phyloP scores from a whole-genome alignment of 2,888 invertebrate genomes.

The Mythimna impura region DNA sequence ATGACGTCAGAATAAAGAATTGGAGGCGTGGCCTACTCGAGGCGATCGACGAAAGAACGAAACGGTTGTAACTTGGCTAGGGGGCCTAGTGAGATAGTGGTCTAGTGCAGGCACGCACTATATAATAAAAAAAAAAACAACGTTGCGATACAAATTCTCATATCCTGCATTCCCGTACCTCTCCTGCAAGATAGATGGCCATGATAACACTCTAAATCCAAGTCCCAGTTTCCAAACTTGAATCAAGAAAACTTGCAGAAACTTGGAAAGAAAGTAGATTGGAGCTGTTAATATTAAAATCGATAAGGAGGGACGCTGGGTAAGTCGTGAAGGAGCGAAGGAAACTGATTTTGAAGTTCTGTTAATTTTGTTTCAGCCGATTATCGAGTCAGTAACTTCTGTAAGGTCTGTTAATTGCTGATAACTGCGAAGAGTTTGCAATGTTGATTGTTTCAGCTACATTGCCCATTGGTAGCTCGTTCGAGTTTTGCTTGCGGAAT shows the following conservation, averaged over 20 bases:
- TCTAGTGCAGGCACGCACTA: too few species aligned
- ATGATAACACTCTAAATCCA: constrained; percentile 22
- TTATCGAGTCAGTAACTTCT: constrained; percentile 64
- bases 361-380: constrained; percentile 63
- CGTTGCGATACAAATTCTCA: not conserved
- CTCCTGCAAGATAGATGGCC: not conserved
- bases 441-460: constrained; percentile 74
- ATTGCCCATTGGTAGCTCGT: constrained; percentile 67
- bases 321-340: constrained; percentile 22
- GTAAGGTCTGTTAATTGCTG: constrained; percentile 77
- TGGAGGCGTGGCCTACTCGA: too few species aligned
- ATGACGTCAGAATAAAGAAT: too few species aligned
- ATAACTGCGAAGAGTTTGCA: constrained; percentile 73
- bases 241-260: constrained; percentile 41
- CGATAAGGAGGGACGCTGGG: constrained; percentile 45
- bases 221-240: constrained; percentile 22
- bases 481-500: constrained; percentile 37
- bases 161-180: not conserved
- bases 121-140: too few species aligned
- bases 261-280: constrained; percentile 40
- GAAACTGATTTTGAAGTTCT: constrained; percentile 59
- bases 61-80: too few species aligned
- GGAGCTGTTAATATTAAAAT: constrained; percentile 64
- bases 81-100: too few species aligned
- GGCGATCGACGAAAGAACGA: too few species aligned